These are phyloP conservation scores for Phrynocephalus forsythii DNA, from an alignment of 2,797 vertebrate species.

Conservation along the genomic window DNA sequence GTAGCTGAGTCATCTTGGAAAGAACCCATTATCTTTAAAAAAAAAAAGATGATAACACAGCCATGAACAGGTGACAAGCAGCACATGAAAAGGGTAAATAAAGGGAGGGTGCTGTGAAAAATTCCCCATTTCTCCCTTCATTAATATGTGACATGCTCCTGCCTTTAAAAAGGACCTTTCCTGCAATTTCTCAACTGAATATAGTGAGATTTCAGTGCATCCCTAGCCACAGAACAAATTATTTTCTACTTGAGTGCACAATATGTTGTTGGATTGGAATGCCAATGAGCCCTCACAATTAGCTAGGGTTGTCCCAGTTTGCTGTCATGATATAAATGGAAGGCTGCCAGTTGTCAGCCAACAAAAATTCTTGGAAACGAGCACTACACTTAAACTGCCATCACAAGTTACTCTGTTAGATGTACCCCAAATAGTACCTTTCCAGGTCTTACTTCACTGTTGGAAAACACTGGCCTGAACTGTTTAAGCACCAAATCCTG, in stretches of 20 bases:
- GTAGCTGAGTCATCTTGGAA: background rate
- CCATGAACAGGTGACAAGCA: background rate
- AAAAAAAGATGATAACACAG: background rate
- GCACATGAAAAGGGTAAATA: background rate
- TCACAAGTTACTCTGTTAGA: too few species aligned
- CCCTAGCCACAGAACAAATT: background rate
- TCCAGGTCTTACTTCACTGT: background rate
- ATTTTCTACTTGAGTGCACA: background rate
- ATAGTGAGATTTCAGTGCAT: constrained; percentile 4
- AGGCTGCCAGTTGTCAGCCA: too few species aligned
- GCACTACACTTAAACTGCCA: too few species aligned
- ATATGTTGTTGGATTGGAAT: background rate
- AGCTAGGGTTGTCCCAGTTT: background rate
- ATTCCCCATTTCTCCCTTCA: background rate
- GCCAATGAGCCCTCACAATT: background rate
- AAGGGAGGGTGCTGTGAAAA: background rate
- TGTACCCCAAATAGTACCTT: too few species aligned
- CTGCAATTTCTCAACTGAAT: background rate
- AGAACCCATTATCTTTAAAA: background rate
- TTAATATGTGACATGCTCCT: background rate
- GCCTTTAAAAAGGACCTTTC: background rate
- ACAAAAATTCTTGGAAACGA: too few species aligned
- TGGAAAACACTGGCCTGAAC: background rate
- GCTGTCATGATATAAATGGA: too few species aligned
- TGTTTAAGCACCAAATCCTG: background rate